phyloP scores from a whole-genome alignment of 2,888 invertebrate genomes.

The Lysandra coridon region DNA sequence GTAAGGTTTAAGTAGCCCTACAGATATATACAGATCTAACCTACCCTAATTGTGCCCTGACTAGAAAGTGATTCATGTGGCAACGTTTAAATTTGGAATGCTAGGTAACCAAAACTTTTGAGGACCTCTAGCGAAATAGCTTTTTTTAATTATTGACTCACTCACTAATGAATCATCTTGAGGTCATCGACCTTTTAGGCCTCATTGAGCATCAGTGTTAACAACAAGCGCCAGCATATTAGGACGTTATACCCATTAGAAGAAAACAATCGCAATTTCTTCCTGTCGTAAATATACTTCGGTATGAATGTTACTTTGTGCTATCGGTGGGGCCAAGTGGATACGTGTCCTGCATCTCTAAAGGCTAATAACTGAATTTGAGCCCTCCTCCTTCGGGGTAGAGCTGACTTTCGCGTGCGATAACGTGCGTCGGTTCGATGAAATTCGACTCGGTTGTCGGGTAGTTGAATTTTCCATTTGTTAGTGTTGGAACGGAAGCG shows the following conservation, averaged over 20 bases:
- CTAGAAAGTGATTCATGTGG: background rate
- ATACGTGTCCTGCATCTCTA: slow-evolving; percentile 65
- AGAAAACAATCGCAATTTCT: slow-evolving; percentile 78
- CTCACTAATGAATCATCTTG: background rate
- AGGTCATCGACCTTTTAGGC: slow-evolving; percentile 1
- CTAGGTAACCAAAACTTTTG: background rate
- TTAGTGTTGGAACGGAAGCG: slow-evolving; percentile 76
- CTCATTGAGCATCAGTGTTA: background rate
- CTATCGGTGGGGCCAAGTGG: slow-evolving; percentile 71
- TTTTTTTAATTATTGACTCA: background rate
- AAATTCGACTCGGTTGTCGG: slow-evolving; percentile 63
- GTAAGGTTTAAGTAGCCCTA: background rate
- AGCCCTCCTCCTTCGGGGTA: background rate
- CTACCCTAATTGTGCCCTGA: too few species aligned
- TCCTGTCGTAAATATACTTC: slow-evolving; percentile 77
- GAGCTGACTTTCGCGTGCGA: background rate
- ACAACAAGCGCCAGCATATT: slow-evolving; percentile 51
- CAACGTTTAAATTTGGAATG: background rate
- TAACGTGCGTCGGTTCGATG: slow-evolving; percentile 49
- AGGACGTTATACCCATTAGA: slow-evolving; percentile 74
- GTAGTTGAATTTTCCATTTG: slow-evolving; percentile 74
- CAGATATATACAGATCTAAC: too few species aligned
- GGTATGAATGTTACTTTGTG: slow-evolving; percentile 75
- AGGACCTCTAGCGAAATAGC: too few species aligned
- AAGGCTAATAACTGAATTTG: background rate